Base-by-base conservation (phyloP, 2,113 vertebrate genomes). In the Xenopus laevis region DNA sequence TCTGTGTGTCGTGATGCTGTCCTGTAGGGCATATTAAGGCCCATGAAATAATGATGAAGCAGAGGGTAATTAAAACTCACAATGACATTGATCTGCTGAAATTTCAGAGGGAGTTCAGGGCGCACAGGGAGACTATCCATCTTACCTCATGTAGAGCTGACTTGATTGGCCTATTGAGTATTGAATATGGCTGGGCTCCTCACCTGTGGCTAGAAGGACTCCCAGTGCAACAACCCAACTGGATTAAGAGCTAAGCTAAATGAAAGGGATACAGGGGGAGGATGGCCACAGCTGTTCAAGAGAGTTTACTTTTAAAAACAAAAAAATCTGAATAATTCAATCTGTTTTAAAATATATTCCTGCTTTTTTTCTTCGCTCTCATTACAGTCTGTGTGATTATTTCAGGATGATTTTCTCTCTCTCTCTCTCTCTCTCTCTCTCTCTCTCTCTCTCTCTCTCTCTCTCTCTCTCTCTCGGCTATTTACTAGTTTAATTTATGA, bases 41-140 rank as follows among this genome's bases (percentile, higher is more conserved):
- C 91, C 86, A 92, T 94, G 93, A 95, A 96, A 96, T 94, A 97
- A 96, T 95, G 95, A 95, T 93, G 93, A 91, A 91, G 86, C 81
- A 86, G 84, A 89, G 84, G 88, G 89, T 96, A 96, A 98, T 97
- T 98, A 96, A 94, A 95, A 91, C 84, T 83, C 84, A 87, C 84
- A 66, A 89, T 79, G 81, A 91, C 91, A 90, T 65, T 87, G 90
- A 94, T 95, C 94, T 91, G 93, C 87, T 89, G 92, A 96, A 93
- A 88, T 94, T 94, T 94, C 91, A 84, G 89, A 93, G 93, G 81
- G 90, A 93, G 84, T 86, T 87, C n/a, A 52, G 90, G 85, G 84
- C 90, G 88, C 86, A 78, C 17, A 0, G 85, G 87, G 90, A 81
- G 83, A 80, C 83, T 83, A 88, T 90, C 91, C 85, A 76, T 87